phyloP scores from a whole-genome alignment of 2,797 vertebrate species.

The Pseudopleuronectes americanus region DNA sequence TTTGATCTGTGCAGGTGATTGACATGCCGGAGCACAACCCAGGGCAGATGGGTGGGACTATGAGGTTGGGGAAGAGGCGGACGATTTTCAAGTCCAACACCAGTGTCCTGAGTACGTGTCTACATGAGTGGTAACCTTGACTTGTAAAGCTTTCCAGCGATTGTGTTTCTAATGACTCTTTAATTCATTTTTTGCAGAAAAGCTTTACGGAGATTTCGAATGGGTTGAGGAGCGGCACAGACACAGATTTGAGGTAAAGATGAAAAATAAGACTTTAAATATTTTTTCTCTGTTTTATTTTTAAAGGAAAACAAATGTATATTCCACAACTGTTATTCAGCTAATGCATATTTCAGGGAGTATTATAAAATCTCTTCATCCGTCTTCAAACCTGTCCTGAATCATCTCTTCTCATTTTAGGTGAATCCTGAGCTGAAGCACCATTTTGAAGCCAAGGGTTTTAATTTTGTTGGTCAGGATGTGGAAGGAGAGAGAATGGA shows the following conservation, averaged over 20 bases:
- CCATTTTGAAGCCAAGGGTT: slow-evolving; percentile 88
- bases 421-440: slow-evolving; percentile 93
- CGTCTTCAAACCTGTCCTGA: neutral
- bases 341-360: neutral
- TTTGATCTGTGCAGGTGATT: slow-evolving; percentile 86
- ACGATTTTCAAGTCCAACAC: slow-evolving; percentile 90
- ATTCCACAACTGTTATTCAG: neutral
- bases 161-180: slow-evolving; percentile 5
- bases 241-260: slow-evolving; percentile 92
- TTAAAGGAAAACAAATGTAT: too few relatives aligned
- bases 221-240: slow-evolving; percentile 94
- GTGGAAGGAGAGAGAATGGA: slow-evolving; percentile 94
- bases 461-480: slow-evolving; percentile 94
- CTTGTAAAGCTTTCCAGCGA: neutral
- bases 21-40: slow-evolving; percentile 98
- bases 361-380: neutral
- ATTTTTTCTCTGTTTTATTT: too few relatives aligned
- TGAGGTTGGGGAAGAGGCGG: slow-evolving; percentile 93
- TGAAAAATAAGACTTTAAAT: neutral
- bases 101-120: slow-evolving; percentile 88
- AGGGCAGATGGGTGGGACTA: slow-evolving; percentile 95
- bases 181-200: slow-evolving; percentile 81
- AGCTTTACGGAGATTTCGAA: slow-evolving; percentile 89
- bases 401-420: slow-evolving; percentile 66
- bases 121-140: neutral